Conservation (phyloP, 2,797 vertebrate genomes). For the Cuniculus paca region DNA sequence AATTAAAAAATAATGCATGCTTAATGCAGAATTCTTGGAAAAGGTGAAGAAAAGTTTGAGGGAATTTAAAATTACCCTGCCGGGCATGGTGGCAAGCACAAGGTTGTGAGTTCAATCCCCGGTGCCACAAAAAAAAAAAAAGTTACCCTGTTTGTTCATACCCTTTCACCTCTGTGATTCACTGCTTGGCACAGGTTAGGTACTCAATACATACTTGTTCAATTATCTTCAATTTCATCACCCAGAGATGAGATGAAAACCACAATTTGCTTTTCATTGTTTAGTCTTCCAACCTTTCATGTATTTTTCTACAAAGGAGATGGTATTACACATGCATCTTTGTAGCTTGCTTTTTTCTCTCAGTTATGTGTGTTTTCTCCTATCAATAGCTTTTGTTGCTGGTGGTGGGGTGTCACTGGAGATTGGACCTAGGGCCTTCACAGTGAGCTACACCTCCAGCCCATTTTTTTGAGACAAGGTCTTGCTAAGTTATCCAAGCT, state of each 20-base stretch:
- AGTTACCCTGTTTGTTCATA: not conserved
- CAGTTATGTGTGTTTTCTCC: not conserved
- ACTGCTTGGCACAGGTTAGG: constrained; percentile 19
- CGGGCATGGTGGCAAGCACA: too few species aligned
- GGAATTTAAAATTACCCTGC: too few species aligned
- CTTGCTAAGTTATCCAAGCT: not conserved
- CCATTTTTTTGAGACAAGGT: not conserved
- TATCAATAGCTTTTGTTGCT: not conserved
- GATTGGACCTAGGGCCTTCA: not conserved
- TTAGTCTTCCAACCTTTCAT: constrained; percentile 17
- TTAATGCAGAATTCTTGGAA: constrained; percentile 34
- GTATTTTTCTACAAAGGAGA: constrained; percentile 20
- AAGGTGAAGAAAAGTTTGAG: not conserved
- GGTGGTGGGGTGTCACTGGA: not conserved
- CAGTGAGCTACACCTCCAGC: not conserved
- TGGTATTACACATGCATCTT: not conserved
- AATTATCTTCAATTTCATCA: constrained; percentile 30
- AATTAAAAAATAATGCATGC: constrained; percentile 48
- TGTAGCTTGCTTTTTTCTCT: not conserved
- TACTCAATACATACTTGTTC: constrained; percentile 21
- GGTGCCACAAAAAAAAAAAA: too few species aligned
- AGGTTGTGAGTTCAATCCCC: too few species aligned
- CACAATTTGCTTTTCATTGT: constrained; percentile 41
- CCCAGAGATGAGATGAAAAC: constrained; percentile 40
- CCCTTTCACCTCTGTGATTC: not conserved